phyloP scores from a whole-genome alignment of 2,888 invertebrate species.

The Cheiracanthium punctorium region DNA sequence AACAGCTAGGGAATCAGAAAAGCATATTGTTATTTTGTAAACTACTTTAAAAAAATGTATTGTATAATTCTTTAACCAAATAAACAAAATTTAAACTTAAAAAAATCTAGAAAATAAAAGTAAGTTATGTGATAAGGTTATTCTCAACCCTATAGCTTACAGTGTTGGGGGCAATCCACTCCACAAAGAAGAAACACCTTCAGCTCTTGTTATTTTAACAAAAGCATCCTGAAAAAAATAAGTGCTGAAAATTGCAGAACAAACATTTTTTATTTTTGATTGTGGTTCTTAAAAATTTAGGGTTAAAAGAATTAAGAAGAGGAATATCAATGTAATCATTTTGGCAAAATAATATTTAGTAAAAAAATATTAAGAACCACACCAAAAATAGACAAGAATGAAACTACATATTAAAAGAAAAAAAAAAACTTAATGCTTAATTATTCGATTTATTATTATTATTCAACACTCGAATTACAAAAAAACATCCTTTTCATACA shows the following conservation, averaged over 20 bases:
- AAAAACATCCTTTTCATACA: no score
- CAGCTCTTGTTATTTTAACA: conserved; percentile 89
- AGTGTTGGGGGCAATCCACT: conserved; percentile 97
- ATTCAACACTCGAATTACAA: no score
- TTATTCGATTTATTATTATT: no score
- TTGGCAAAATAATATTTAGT: no score
- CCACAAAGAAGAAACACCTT: conserved; percentile 95
- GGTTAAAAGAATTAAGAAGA: no score
- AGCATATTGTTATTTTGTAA: background rate
- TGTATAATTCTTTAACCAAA: background rate
- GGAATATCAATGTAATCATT: no score
- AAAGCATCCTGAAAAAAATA: conserved; percentile 88
- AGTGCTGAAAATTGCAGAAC: conserved; percentile 22
- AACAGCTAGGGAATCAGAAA: no score
- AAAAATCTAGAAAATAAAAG: no score
- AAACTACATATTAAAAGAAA: background rate
- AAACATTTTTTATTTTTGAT: background rate
- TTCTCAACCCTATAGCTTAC: conserved; percentile 70
- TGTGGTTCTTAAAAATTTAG: background rate
- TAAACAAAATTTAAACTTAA: conserved; percentile 9
- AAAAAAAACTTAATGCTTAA: no score
- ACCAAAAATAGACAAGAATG: background rate
- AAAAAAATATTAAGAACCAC: background rate
- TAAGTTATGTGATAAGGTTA: background rate
- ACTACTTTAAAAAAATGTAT: background rate